Base-by-base conservation (phyloP, 2,113 vertebrate species). In the Dryoscopus gambensis region DNA sequence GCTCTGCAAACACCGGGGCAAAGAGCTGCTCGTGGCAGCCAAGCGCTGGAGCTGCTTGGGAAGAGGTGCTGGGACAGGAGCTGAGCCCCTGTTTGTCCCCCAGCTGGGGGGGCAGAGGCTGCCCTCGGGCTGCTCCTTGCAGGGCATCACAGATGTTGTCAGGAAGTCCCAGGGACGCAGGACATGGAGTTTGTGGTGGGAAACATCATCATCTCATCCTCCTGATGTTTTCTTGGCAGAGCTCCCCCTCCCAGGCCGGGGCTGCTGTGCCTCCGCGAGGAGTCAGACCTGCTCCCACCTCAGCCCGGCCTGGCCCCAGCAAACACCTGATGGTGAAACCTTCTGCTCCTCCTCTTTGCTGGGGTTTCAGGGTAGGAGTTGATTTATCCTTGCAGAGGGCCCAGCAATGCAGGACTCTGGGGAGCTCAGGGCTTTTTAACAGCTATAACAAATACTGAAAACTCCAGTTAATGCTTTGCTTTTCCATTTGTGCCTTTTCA, bases 401-500 rank as follows among this genome's bases (percentile, higher is more conserved):
- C 21, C 63, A 59, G 46, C 49, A 57, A 1, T 20, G 78, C 84
- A 67, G 78, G 67, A 25, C 39, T 57, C 65, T 18, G 13, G 30
- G 31, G 24, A 85, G 14, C 15, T 44, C 37, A 33, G 49, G 24
- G n/a, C 13, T 84, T 22, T 88, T 80, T 22, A 42, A 47, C 11
- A 81, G 18, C 64, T n/a, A 2, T 14, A 50, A 31, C 42, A 78
- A 86, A 31, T 10, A 60, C 47, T 20, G 22, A 47, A 12, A 8
- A 23, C 33, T 47, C 62, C 33, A 76, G 28, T 44, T 33, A 56
- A 86, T 30, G 42, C 39, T 87, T 64, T 81, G 28, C 78, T 89
- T 70, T 80, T 55, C 42, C 39, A 11, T 86, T 88, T 86, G 47
- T 67, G 35, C 55, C 55, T 90, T 85, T 85, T 83, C 84, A 74